Evolutionary conservation across 2,113 vertebrate species (phyloP).

Genomic region (Oxyura jamaicensis): DNA sequence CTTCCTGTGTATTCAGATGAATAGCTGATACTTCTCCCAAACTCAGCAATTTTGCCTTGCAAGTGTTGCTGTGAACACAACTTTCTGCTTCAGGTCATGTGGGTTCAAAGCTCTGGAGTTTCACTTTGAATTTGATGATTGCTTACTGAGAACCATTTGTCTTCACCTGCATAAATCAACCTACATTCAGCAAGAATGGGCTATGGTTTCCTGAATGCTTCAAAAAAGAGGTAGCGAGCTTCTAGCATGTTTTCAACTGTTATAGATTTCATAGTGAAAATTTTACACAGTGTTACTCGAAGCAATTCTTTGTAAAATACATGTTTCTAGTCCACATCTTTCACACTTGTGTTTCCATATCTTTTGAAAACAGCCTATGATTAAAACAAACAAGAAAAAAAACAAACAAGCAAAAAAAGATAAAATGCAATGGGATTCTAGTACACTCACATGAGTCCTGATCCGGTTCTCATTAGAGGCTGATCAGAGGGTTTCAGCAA

Average conservation of each 20-base stretch:
- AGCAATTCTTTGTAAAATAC: background rate
- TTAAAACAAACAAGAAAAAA: background rate
- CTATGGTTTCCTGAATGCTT: background rate
- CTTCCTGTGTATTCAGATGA: background rate
- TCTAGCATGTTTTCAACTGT: background rate
- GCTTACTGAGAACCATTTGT: conserved; percentile 52
- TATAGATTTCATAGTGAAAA: conserved; percentile 5
- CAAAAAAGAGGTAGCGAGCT: background rate
- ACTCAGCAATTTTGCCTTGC: conserved; percentile 1
- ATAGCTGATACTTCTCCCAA: background rate
- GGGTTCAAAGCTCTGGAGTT: conserved; percentile 56
- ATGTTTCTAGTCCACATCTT: background rate
- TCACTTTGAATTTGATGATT: conserved; percentile 59
- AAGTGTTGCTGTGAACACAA: conserved; percentile 16
- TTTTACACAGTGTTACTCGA: background rate
- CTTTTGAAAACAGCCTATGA: background rate
- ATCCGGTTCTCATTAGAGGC: background rate
- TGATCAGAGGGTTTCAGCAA: background rate
- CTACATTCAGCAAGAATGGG: background rate
- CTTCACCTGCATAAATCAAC: conserved; percentile 31
- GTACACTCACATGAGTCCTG: background rate
- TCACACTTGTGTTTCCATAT: background rate
- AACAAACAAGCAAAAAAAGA: background rate
- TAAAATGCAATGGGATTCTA: background rate
- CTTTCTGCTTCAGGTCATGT: conserved; percentile 50